A percentile compares a stretch with the other conserved stretches of the same genome.
These are phyloP conservation scores for Thripadectes ignobilis DNA, from an alignment of 2,797 vertebrate genomes.

Conservation along the genomic window DNA sequence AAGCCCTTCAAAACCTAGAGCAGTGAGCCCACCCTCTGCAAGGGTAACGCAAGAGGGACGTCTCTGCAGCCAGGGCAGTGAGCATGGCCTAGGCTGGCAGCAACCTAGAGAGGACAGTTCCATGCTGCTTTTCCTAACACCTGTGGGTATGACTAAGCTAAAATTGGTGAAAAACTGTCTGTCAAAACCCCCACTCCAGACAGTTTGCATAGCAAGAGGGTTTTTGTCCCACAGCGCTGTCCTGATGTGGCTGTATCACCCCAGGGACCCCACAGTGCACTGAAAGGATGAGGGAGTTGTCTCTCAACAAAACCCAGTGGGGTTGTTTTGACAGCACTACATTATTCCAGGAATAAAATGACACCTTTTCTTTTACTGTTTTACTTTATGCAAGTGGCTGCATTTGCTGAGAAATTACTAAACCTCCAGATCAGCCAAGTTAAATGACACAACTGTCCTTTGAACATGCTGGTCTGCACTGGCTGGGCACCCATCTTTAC, in stretches of 20 bases:
- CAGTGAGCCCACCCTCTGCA: neutral
- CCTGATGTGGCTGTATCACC: fast-evolving
- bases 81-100: neutral
- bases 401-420: neutral
- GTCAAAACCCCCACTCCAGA: neutral
- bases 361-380: neutral
- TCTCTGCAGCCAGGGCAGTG: neutral
- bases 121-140: neutral
- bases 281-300: neutral
- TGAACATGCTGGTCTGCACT: neutral
- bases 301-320: fast-evolving
- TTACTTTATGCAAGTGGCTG: neutral
- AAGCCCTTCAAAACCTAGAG: neutral
- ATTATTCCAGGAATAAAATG: neutral
- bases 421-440: neutral
- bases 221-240: neutral
- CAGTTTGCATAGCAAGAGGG: neutral
- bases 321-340: fast-evolving
- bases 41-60: neutral
- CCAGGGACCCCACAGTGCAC: neutral
- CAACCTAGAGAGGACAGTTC: neutral
- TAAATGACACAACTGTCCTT: neutral
- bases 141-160: neutral
- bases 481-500: neutral
- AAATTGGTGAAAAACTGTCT: neutral